A percentile compares a stretch with the other conserved stretches of the same genome.
Evolutionary conservation across 2,113 vertebrate species (phyloP).

Genomic region (Myotis yumanensis): DNA sequence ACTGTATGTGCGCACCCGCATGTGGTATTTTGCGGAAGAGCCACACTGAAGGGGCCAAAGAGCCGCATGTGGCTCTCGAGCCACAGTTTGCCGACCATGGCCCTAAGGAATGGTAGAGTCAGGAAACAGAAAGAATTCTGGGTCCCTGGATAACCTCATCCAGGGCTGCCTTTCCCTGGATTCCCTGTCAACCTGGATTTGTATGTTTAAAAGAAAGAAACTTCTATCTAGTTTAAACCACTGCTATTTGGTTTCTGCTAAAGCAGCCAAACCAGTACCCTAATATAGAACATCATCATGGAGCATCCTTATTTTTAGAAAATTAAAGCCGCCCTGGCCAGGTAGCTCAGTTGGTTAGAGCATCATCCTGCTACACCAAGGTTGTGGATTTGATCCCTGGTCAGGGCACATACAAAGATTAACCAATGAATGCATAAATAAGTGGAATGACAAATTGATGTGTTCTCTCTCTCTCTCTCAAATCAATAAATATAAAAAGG

Average conservation of each 20-base stretch:
- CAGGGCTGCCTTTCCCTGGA: not conserved
- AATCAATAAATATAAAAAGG: not conserved
- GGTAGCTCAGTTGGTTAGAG: not conserved
- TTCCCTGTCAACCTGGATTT: not conserved
- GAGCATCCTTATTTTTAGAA: constrained; percentile 50
- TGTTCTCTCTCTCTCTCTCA: not conserved
- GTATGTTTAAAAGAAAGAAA: constrained; percentile 11
- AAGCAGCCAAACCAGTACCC: constrained; percentile 7
- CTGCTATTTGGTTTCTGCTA: not conserved
- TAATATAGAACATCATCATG: not conserved
- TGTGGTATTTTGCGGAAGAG: too few relatives aligned
- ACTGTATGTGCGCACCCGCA: too few relatives aligned
- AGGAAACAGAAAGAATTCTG: not conserved
- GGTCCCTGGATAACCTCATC: not conserved
- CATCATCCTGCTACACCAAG: not conserved
- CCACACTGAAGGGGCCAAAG: too few relatives aligned
- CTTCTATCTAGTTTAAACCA: not conserved
- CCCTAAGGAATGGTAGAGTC: not conserved
- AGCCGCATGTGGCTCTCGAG: too few relatives aligned
- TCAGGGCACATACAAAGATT: not conserved
- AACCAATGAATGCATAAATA: not conserved
- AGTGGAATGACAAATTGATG: not conserved
- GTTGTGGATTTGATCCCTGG: not conserved
- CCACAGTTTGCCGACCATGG: too few relatives aligned
- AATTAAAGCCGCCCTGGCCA: not conserved